Conservation (phyloP, 1,140 invertebrate genomes). For the Gyrodactylus salaris region DNA sequence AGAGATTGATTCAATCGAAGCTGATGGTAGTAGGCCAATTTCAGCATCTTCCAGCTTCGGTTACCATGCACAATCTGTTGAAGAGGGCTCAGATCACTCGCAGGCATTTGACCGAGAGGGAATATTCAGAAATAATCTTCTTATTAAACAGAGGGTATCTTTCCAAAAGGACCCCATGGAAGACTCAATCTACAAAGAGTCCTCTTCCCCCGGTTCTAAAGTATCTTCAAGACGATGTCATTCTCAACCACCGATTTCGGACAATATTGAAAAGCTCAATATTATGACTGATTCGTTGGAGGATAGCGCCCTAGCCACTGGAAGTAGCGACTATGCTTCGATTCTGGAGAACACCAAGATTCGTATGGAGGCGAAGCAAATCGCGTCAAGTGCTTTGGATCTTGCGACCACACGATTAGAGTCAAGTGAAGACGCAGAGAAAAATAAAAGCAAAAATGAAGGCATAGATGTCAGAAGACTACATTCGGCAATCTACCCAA, state of each 20-base stretch:
- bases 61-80: neutral
- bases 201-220: neutral
- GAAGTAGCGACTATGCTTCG: neutral
- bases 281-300: neutral
- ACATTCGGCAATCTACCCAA: neutral
- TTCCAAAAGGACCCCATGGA: neutral
- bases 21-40: neutral
- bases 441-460: neutral
- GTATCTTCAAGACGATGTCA: neutral
- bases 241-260: too few species aligned
- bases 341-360: neutral
- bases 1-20: neutral
- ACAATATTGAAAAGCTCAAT: neutral
- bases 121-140: neutral
- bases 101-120: neutral
- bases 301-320: neutral
- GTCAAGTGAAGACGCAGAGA: neutral
- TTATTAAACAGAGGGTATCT: neutral
- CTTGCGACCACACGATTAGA: neutral
- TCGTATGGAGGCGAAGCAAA: neutral
- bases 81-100: neutral
- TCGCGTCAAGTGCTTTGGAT: neutral
- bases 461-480: neutral
- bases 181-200: neutral
- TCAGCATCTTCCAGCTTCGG: neutral